These are phyloP conservation scores for Zoanthus gigantus DNA, from an alignment of 92 coral and sea anemone genomes.

Conservation along the genomic window DNA sequence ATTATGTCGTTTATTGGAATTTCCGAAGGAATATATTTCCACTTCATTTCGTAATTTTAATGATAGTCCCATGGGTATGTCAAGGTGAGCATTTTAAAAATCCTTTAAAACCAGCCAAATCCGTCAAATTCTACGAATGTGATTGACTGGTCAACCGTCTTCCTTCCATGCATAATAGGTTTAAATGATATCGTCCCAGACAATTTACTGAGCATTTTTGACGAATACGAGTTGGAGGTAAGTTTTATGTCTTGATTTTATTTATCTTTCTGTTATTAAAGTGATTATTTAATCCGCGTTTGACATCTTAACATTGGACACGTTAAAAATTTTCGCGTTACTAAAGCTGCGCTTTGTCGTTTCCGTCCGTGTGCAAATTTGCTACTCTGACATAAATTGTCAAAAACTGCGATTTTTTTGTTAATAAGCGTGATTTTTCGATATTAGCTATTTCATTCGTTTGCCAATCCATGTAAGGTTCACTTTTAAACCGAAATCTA, in stretches of 20 bases:
- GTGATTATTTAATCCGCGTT: not conserved
- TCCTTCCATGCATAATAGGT: conserved; percentile 55
- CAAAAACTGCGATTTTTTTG: no score
- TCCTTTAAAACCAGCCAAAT: not conserved
- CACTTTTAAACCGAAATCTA: no score
- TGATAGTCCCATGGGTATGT: conserved; percentile 29
- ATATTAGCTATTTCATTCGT: no score
- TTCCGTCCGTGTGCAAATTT: no score
- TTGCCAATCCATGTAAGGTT: no score
- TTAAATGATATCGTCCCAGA: conserved; percentile 96
- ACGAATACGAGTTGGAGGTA: conserved; percentile 98
- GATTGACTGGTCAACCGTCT: not conserved
- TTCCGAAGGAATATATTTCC: conserved; percentile 2
- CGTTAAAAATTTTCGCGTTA: not conserved
- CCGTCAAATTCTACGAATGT: not conserved
- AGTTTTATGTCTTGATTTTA: not conserved
- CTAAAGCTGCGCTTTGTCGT: no score
- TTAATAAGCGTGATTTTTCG: no score
- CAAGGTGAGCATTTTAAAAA: not conserved
- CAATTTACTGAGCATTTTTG: conserved; percentile 88
- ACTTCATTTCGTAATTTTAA: conserved; percentile 13
- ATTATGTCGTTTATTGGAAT: conserved; percentile 10
- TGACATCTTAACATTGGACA: not conserved
- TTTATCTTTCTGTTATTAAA: not conserved
- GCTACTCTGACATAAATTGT: no score